Conservation (phyloP, 2,113 vertebrate species). For the Syngnathus floridae region DNA sequence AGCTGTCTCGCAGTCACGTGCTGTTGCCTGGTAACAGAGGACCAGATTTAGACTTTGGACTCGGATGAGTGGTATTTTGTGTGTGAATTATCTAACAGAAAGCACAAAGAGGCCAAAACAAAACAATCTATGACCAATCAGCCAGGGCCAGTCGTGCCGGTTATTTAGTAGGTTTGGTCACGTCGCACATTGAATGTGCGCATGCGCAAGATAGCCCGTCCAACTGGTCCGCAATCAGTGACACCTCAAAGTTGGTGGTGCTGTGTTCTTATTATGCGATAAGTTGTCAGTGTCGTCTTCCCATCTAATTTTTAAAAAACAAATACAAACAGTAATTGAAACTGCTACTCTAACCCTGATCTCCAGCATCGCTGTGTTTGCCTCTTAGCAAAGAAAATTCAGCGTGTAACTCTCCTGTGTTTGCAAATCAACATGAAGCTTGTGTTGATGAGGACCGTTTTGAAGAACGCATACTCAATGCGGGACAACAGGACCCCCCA, state of each 20-base stretch:
- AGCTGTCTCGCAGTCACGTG: conserved; percentile 39
- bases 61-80: conserved; percentile 18
- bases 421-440: conserved; percentile 34
- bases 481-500: conserved; percentile 19
- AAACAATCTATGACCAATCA: not conserved
- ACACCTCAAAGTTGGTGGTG: too few relatives aligned
- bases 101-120: not conserved
- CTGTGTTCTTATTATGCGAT: too few relatives aligned
- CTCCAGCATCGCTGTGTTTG: too few relatives aligned
- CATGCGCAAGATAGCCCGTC: conserved; percentile 29
- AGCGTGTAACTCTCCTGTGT: not conserved
- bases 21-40: conserved; percentile 32
- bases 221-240: conserved; percentile 13
- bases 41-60: conserved; percentile 39
- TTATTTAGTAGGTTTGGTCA: conserved; percentile 10
- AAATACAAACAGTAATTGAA: too few relatives aligned
- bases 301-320: too few relatives aligned
- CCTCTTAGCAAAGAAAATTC: too few relatives aligned
- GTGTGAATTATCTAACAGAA: not conserved
- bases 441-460: conserved; percentile 45
- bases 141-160: conserved; percentile 16
- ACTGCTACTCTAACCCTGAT: too few relatives aligned
- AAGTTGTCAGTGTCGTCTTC: too few relatives aligned
- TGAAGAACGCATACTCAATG: conserved; percentile 29
- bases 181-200: not conserved